These are phyloP conservation scores for Formica selysi DNA, from an alignment of 1,140 invertebrate species.

Conservation along the genomic window DNA sequence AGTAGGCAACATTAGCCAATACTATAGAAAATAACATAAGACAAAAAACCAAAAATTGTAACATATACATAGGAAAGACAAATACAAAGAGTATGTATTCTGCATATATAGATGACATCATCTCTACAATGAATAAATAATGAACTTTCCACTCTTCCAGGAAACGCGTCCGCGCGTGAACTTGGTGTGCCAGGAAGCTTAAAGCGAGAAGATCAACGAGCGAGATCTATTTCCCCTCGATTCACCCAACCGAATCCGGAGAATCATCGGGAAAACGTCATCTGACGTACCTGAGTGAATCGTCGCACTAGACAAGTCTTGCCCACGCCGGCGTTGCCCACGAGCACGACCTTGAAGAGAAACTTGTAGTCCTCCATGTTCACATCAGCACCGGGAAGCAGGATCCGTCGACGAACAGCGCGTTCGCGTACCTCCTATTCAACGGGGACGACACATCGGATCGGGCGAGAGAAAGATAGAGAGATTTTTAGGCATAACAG, in stretches of 20 bases:
- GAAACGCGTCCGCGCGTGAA: conserved; percentile 23
- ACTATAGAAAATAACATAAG: background rate
- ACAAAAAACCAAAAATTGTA: background rate
- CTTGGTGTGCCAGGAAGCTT: background rate
- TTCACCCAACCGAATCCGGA: no score
- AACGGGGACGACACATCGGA: conserved; percentile 32
- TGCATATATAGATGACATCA: conserved; percentile 45
- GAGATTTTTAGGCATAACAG: conserved; percentile 39
- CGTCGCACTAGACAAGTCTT: conserved; percentile 97
- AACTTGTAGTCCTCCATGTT: conserved; percentile 99
- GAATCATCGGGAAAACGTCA: background rate
- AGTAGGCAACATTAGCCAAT: background rate
- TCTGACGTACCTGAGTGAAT: conserved; percentile 91
- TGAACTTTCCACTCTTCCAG: conserved; percentile 39
- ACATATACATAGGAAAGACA: background rate
- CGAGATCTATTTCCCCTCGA: background rate
- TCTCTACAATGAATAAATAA: conserved; percentile 42
- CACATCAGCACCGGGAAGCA: conserved; percentile 28
- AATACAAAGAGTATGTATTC: background rate
- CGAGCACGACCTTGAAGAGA: conserved; percentile 98
- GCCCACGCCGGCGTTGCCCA: conserved; percentile 97
- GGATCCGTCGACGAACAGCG: conserved; percentile 43
- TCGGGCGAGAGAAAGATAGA: background rate
- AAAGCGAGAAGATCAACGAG: background rate
- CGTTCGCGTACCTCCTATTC: conserved; percentile 52